Evolutionary conservation across 2,113 vertebrate genomes (phyloP), one percentile per base, ranked within the genome.

Genomic region (Alouatta palliata): DNA sequence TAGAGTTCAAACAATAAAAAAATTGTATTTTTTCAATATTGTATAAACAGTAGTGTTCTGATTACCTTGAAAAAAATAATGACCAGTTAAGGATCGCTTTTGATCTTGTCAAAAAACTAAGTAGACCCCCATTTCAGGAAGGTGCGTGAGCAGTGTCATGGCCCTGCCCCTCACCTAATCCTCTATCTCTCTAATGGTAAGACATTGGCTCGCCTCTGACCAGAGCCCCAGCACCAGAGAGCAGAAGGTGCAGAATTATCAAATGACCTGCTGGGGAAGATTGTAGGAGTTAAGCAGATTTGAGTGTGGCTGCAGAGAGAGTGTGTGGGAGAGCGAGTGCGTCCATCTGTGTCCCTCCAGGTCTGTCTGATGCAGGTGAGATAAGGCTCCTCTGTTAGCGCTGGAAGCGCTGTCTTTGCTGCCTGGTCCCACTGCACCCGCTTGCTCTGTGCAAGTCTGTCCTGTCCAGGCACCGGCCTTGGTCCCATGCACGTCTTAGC

Each of bases 1-100:
- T 98, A 98, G 98, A 97, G 98, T 98, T 98, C 96, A 96, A 98
- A 98, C 97, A 99, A 99, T 98, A 98, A 98, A 98, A 98, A 98
- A 98, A 98, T 93, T 98, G 98, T 99, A 98, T 99, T 99, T 98
- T 99, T 99, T 98, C 99, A 98, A 98, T 98, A 98, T 98, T 98
- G 97, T 98, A 98, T 97, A 98, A 97, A 98, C 92, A 97, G 90
- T 54, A 98, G 98, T 98, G 97, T 97, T 98, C 91, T 98, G 98
- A 98, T 98, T 98, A 93, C 97, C 98, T 97, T 90, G 66, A 86
- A 91, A 64, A 76, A 91, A 87, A 94, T 94, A 86, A 96, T 90
- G 95, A 97, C 90, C 96, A 90, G 88, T 94, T 91, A 87, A 83
- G 52, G 89, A 96, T 92, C 93, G 87, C 79, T 87, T 84, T 96